These are phyloP conservation scores for Cyclargus thomasi DNA, from an alignment of 1,140 invertebrate species.

Conservation along the genomic window DNA sequence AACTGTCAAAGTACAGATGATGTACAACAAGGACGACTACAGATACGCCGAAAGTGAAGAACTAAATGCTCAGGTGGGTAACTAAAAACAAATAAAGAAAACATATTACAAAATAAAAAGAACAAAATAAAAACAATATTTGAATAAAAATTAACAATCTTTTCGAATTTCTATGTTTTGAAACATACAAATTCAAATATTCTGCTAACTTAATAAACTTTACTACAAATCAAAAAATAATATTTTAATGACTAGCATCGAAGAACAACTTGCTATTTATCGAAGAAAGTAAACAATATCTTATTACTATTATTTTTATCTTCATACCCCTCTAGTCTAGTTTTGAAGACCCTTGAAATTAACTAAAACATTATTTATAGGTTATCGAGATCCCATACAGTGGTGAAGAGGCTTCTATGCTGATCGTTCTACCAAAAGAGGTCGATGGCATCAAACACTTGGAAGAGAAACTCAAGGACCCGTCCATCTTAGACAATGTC, in stretches of 20 bases:
- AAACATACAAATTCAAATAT: too few relatives aligned
- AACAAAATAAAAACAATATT: neutral
- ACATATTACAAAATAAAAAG: neutral
- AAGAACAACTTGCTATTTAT: too few relatives aligned
- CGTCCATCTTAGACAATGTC: constrained; percentile 35
- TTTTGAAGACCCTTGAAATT: too few relatives aligned
- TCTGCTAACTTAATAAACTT: too few relatives aligned
- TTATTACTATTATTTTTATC: too few relatives aligned
- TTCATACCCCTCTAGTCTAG: too few relatives aligned
- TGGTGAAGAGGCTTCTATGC: constrained; percentile 44
- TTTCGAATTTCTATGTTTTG: too few relatives aligned
- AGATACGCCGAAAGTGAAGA: constrained; percentile 42
- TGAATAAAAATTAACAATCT: neutral
- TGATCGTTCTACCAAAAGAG: constrained; percentile 50
- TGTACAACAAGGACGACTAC: constrained; percentile 41
- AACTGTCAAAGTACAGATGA: constrained; percentile 42
- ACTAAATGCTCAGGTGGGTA: constrained; percentile 50
- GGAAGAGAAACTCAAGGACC: constrained; percentile 45
- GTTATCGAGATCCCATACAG: constrained; percentile 51
- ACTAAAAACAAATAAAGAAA: neutral
- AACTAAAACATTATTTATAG: constrained; percentile 27
- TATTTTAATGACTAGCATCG: too few relatives aligned
- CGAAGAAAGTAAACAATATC: too few relatives aligned
- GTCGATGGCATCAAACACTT: constrained; percentile 44
- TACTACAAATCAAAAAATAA: too few relatives aligned